Evolutionary conservation across 2,888 invertebrate genomes (phyloP), one percentile per base, ranked within the genome.

Genomic region (Linyphia triangularis): DNA sequence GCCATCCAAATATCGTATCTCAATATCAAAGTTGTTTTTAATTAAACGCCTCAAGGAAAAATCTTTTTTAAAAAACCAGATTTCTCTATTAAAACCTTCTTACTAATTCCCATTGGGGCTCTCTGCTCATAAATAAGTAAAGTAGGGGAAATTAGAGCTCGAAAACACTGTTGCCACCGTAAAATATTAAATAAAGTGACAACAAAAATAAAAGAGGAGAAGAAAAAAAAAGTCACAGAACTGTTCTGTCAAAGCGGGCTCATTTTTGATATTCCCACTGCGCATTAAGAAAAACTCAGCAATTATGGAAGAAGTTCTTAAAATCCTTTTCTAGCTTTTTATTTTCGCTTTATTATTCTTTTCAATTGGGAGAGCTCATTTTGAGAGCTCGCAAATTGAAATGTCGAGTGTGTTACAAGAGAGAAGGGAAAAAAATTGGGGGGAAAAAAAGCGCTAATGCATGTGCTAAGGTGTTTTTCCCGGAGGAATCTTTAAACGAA

Each of bases 401-500:
- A 51, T 22, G 19, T 33, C 22, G 28, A 37, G 10, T 57, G 57
- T 28, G 67, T 6, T 9, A 19, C 59, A 57, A 63, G 37, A 24
- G 24, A 28, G 26, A 63, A 22, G 59, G 19, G 9, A 9, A 59
- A 59, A 59, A 59, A 19, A 59, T 59, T 19, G 2, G 13, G 24
- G 24, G 9, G 19, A 33, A 28, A 65, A 67, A 61, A 69, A 69
- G 37, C n/a, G n/a, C 24, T 16, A n/a, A 33, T 33, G 9, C 9
- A 51, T 51, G 13, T n/a, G 51, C n/a, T 1, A 51, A 33, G 63
- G 28, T 43, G 73, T 24, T 57, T 30, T 30, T 85, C 85, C 67
- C 78, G 24, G 30, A 51, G 51, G 78, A 79, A 85, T 78, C 37
- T 79, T 85, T 85, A 85, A 85, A 43, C 78, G 70, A 85, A 85